Evolutionary conservation across 2,888 invertebrate species (phyloP).

Genomic region (Ophion costatus): DNA sequence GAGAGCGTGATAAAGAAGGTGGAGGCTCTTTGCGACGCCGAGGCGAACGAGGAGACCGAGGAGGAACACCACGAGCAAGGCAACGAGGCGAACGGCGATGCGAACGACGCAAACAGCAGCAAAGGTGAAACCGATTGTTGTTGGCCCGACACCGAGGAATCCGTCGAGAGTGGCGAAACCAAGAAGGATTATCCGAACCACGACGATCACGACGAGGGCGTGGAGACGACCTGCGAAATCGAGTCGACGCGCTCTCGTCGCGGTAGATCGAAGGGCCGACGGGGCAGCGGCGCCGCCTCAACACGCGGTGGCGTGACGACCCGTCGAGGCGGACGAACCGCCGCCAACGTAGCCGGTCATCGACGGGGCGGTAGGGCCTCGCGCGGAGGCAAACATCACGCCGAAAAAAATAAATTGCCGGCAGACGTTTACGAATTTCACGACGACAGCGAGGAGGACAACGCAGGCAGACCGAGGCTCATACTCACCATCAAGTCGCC

Average conservation of each 20-base stretch:
- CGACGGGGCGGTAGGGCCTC: conserved; percentile 83
- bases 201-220: conserved; percentile 81
- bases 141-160: conserved; percentile 77
- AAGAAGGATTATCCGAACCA: conserved; percentile 76
- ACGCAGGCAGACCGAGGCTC: conserved; percentile 88
- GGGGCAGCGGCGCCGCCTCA: conserved; percentile 73
- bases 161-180: conserved; percentile 63
- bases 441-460: conserved; percentile 93
- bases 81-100: conserved; percentile 69
- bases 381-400: conserved; percentile 79
- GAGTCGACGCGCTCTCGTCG: conserved; percentile 81
- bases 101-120: conserved; percentile 69
- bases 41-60: conserved; percentile 83
- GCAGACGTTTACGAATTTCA: conserved; percentile 96
- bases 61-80: conserved; percentile 73
- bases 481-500: conserved; percentile 93
- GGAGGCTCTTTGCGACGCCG: conserved; percentile 87
- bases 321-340: conserved; percentile 84
- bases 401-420: conserved; percentile 86
- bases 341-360: conserved; percentile 58
- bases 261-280: conserved; percentile 79
- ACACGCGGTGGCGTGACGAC: conserved; percentile 85
- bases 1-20: conserved; percentile 93
- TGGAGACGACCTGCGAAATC: conserved; percentile 79
- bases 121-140: conserved; percentile 73